Conservation (phyloP, 2,888 invertebrate genomes). For the Colostygia pectinataria region DNA sequence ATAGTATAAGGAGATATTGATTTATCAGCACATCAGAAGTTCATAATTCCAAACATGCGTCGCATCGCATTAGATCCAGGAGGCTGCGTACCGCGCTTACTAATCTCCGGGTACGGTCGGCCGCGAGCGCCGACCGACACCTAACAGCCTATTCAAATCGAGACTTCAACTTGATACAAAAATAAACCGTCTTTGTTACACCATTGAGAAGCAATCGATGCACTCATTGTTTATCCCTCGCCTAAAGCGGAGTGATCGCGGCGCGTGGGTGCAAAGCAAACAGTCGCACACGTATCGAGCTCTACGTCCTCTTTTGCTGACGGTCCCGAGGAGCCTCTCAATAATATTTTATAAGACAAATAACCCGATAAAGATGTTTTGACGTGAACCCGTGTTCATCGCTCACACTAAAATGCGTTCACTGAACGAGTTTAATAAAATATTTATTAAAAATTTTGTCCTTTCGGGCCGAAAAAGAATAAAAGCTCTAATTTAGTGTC, state of each 20-base stretch:
- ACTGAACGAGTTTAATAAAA: conserved; percentile 79
- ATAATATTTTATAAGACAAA: conserved; percentile 84
- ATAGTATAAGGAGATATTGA: conserved; percentile 69
- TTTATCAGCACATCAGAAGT: conserved; percentile 76
- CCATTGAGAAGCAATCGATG: conserved; percentile 77
- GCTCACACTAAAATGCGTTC: conserved; percentile 82
- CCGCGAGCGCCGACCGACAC: conserved; percentile 56
- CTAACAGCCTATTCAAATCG: conserved; percentile 65
- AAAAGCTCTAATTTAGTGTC: conserved; percentile 78
- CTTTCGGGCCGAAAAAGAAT: conserved; percentile 68
- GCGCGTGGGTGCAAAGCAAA: conserved; percentile 78
- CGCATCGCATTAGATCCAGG: conserved; percentile 68
- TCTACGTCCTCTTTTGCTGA: conserved; percentile 80
- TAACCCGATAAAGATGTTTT: conserved; percentile 83
- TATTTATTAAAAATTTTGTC: conserved; percentile 77
- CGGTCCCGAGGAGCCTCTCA: conserved; percentile 79
- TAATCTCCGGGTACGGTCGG: conserved; percentile 70
- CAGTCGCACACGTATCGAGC: conserved; percentile 75
- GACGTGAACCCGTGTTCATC: conserved; percentile 83
- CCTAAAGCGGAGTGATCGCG: conserved; percentile 73
- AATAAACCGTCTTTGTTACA: conserved; percentile 77
- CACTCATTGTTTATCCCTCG: conserved; percentile 79
- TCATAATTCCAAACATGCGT: conserved; percentile 68
- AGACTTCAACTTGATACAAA: conserved; percentile 69
- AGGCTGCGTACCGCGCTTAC: conserved; percentile 63